Percentiles rank a stretch among this genome's conserved stretches.
Evolutionary conservation across 2,113 vertebrate species (phyloP).

Genomic region (Aptenodytes patagonicus): DNA sequence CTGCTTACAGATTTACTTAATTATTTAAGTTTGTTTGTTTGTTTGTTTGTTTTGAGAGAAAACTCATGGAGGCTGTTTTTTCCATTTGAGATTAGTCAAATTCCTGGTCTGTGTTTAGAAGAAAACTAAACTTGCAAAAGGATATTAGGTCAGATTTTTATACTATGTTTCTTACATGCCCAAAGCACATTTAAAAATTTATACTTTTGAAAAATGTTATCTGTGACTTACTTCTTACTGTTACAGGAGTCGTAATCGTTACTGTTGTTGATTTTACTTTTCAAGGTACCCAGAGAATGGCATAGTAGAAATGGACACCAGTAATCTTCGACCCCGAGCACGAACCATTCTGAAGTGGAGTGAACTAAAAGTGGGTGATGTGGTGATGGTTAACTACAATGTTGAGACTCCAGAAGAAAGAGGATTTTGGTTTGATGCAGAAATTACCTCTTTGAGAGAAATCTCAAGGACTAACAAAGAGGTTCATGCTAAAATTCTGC

Average conservation of each 20-base stretch:
- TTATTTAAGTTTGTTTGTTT: neutral
- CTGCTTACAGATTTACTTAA: neutral
- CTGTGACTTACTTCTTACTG: neutral
- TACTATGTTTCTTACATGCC: neutral
- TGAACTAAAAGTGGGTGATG: slow-evolving; percentile 85
- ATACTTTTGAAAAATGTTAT: neutral
- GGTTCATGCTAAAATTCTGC: slow-evolving; percentile 90
- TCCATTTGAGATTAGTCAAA: neutral
- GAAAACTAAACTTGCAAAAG: neutral
- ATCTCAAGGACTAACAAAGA: slow-evolving; percentile 95
- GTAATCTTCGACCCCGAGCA: slow-evolving; percentile 88
- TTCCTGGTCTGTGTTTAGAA: neutral
- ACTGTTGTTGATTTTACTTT: slow-evolving; percentile 49
- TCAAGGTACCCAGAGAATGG: slow-evolving; percentile 95
- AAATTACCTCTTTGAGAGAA: slow-evolving; percentile 87
- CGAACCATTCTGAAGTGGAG: slow-evolving; percentile 87
- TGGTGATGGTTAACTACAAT: slow-evolving; percentile 96
- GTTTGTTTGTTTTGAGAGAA: neutral
- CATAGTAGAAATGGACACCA: slow-evolving; percentile 83
- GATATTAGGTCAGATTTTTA: neutral
- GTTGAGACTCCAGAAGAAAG: slow-evolving; percentile 92
- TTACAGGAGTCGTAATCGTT: neutral
- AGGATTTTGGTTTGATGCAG: slow-evolving; percentile 97
- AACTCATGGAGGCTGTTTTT: neutral
- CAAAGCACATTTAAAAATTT: neutral